A percentile compares a stretch with the other conserved stretches of the same genome.
Conservation (phyloP, 1,140 invertebrate genomes). For the Drosophila takahashii region DNA sequence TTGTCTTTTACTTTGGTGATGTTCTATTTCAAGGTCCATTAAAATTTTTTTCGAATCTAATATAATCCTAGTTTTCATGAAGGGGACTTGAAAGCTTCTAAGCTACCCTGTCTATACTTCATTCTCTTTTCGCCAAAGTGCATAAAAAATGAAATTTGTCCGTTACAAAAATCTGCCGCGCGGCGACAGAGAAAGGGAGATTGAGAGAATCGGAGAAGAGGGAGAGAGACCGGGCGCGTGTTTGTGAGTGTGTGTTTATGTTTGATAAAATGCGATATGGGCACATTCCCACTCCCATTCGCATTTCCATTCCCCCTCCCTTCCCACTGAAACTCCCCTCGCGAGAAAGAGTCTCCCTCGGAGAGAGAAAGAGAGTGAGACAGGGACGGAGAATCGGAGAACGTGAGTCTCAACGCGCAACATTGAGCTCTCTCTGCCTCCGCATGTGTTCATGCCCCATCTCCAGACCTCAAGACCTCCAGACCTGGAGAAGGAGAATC, state of each 20-base stretch:
- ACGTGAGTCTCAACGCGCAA: constrained; percentile 64
- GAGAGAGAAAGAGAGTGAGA: constrained; percentile 23
- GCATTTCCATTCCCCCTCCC: background rate
- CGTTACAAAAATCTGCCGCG: constrained; percentile 80
- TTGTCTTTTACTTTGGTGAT: no score
- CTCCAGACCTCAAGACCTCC: constrained; percentile 18
- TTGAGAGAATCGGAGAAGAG: constrained; percentile 25
- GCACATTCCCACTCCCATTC: constrained; percentile 63
- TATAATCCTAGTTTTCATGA: background rate
- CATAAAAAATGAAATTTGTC: constrained; percentile 69
- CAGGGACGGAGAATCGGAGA: constrained; percentile 33
- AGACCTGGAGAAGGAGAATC: constrained; percentile 21
- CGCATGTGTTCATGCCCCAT: constrained; percentile 28
- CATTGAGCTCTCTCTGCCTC: constrained; percentile 39
- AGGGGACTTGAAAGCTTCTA: background rate
- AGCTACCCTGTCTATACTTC: constrained; percentile 13
- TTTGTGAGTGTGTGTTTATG: constrained; percentile 73
- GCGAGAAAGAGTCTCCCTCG: constrained; percentile 34
- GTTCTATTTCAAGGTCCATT: background rate
- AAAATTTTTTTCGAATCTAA: background rate
- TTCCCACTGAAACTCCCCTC: constrained; percentile 67
- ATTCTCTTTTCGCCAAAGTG: constrained; percentile 31
- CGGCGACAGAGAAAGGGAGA: constrained; percentile 42
- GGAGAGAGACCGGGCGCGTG: constrained; percentile 32
- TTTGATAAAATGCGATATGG: constrained; percentile 84